Evolutionary conservation across 1,140 invertebrate genomes (phyloP), one percentile per base, ranked within the genome.

Genomic region (Neodiprion lecontei): DNA sequence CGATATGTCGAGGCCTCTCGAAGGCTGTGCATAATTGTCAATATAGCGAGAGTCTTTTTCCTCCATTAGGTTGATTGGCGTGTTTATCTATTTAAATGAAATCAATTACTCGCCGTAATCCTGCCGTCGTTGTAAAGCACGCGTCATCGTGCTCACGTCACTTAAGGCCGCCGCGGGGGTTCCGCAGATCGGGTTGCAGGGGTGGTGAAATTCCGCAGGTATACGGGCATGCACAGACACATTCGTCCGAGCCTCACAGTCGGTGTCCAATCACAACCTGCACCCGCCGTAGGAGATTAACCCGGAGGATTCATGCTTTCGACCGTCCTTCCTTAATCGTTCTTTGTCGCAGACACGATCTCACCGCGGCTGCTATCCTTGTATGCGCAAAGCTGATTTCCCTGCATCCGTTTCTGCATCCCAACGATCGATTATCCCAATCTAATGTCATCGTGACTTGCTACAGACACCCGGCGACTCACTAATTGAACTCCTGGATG

Each of bases 71-170:
- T 72, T 78, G 77, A 80, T 81, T 78, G 77, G 77, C 74, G 70
- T 69, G 79, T 71, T 77, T 77, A 74, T 72, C 69, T 76, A 78
- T 81, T 81, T 81, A 80, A 80, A 79, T 74, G 80, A 82, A 84
- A 86, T 86, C 83, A 86, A 86, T 86, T 84, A 85, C 80, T 78
- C 72, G 7, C 72, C 70, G 69, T 75, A 76, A 78, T 79, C 72
- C 74, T 12, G 5, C 9, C 11, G 11, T 61, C 53, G 53, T 14
- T 40, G 53, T 61, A 61, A 61, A 12, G 53, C 53, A 61, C 77
- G 69, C 78, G 77, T 80, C 78, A 47, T 78, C 69, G 69, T 72
- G 74, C 77, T 61, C 72, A 82, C 78, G 74, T 83, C 81, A 79
- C 78, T 61, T 61, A 61, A 61, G 53, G 5, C 53, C 77, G 72